These are phyloP conservation scores for Coboldia fuscipes DNA, from an alignment of 1,140 invertebrate species.

Conservation along the genomic window DNA sequence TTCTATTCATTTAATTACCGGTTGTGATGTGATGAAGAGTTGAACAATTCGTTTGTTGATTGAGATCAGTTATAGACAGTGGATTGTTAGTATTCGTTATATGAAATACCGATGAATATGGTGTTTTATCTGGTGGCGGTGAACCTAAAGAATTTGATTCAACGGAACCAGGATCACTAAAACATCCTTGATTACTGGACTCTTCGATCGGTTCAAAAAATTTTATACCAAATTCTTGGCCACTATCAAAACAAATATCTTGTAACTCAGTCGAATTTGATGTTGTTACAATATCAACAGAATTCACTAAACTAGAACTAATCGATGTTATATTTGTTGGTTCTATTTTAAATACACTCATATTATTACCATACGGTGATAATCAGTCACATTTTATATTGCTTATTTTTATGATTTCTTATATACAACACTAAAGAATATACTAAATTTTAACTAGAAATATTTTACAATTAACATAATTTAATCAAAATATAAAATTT, in stretches of 20 bases:
- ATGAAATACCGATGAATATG: not conserved
- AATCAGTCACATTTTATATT: no score
- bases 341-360: no score
- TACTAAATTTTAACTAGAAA: no score
- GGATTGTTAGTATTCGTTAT: not conserved
- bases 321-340: no score
- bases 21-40: not conserved
- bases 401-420: no score
- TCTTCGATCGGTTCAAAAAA: conserved; percentile 51
- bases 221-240: conserved; percentile 52
- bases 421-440: no score
- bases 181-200: conserved; percentile 34
- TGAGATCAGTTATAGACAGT: not conserved
- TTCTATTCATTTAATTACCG: not conserved
- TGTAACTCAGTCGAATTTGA: no score
- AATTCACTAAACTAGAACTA: no score
- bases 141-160: conserved; percentile 33
- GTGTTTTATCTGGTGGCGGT: conserved; percentile 18
- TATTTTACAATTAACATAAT: no score
- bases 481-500: no score
- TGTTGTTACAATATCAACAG: no score
- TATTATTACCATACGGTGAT: no score
- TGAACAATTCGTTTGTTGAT: conserved; percentile 1
- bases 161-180: conserved; percentile 41
- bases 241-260: conserved; percentile 48